phyloP scores from a whole-genome alignment of 1,140 invertebrate species.

The Drosophila oshimai region DNA sequence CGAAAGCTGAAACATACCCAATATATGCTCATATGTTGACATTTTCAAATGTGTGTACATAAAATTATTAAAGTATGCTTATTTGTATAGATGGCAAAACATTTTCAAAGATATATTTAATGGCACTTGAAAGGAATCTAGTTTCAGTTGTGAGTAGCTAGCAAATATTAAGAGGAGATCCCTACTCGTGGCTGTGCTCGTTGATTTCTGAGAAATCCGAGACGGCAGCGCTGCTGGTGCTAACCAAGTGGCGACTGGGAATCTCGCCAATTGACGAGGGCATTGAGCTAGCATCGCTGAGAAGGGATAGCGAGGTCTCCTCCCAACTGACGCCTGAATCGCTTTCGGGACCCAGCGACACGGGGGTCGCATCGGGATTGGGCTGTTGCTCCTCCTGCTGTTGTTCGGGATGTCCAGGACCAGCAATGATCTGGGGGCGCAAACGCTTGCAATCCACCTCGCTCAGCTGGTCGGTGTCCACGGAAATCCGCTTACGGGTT shows the following conservation, averaged over 20 bases:
- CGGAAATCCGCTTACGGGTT: constrained; percentile 7
- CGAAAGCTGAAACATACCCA: no score
- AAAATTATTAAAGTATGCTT: no score
- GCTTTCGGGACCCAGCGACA: neutral
- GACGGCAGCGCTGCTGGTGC: constrained; percentile 62
- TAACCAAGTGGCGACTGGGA: constrained; percentile 56
- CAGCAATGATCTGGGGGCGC: neutral
- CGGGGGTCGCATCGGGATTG: constrained; percentile 30
- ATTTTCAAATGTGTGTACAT: no score
- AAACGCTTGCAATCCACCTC: constrained; percentile 11
- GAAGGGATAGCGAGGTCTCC: constrained; percentile 31
- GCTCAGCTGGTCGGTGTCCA: neutral
- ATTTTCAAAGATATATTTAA: no score
- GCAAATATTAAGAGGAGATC: neutral
- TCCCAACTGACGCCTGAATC: constrained; percentile 55
- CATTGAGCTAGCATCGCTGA: constrained; percentile 6
- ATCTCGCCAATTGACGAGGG: constrained; percentile 59
- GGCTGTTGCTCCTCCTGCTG: neutral
- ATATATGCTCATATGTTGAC: no score
- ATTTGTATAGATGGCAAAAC: no score
- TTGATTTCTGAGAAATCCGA: constrained; percentile 36
- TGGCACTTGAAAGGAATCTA: no score
- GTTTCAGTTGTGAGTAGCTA: no score
- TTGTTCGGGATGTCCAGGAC: neutral
- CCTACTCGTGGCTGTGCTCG: neutral